Conservation (phyloP, 2,888 invertebrate genomes). For the Daptonema setosum region DNA sequence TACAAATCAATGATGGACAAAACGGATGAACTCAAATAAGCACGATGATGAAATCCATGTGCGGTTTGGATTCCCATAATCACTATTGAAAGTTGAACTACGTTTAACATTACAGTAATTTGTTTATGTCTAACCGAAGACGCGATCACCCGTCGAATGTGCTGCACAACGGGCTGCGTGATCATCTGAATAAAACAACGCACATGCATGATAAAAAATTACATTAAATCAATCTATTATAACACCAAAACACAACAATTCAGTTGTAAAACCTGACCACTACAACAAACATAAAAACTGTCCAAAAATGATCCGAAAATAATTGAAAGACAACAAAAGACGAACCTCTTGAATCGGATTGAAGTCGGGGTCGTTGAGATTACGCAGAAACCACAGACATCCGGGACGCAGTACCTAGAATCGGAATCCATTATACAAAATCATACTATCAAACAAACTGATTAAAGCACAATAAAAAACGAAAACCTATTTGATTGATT, state of each 20-base stretch:
- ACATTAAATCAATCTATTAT: not conserved
- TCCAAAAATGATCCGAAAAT: too few species aligned
- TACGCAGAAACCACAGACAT: constrained; percentile 88
- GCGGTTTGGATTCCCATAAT: too few species aligned
- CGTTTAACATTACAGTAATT: too few species aligned
- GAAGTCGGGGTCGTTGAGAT: constrained; percentile 94
- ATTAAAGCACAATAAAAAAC: not conserved
- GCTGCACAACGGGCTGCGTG: constrained; percentile 71
- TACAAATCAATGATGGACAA: not conserved
- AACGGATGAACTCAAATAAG: not conserved
- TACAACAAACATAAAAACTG: too few species aligned
- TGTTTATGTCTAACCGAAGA: constrained; percentile 86
- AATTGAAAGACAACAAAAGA: too few species aligned
- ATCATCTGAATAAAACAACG: constrained; percentile 51
- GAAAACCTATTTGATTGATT: constrained; percentile 2
- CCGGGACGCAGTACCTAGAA: constrained; percentile 87
- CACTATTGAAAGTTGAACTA: too few species aligned
- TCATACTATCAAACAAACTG: too few species aligned
- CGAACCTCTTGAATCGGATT: constrained; percentile 71
- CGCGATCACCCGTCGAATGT: constrained; percentile 65
- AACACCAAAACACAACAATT: too few species aligned
- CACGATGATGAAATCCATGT: too few species aligned
- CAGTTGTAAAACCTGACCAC: too few species aligned
- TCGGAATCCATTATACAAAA: too few species aligned
- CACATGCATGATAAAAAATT: constrained; percentile 13